Conservation (phyloP, 1,140 invertebrate genomes). For the Drosophila kepulauana region DNA sequence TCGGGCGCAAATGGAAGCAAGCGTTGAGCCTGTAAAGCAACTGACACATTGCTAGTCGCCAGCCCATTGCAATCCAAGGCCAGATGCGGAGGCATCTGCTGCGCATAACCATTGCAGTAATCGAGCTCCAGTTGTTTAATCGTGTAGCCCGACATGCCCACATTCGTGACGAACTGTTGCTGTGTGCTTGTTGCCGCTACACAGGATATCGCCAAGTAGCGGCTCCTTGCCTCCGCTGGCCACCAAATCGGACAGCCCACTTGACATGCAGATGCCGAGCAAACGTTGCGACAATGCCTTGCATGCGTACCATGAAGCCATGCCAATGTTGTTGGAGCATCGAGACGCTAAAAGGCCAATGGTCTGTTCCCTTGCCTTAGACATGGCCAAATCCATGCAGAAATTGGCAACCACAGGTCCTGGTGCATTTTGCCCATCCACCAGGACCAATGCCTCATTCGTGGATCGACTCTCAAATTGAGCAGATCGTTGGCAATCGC, state of each 20-base stretch:
- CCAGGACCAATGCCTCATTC: too few relatives aligned
- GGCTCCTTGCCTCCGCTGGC: slow-evolving; percentile 91
- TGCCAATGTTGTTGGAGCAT: slow-evolving; percentile 86
- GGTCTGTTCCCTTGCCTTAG: slow-evolving; percentile 92
- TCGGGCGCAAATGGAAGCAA: too few relatives aligned
- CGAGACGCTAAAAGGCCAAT: slow-evolving; percentile 93
- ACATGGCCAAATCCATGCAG: slow-evolving; percentile 93
- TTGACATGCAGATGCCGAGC: slow-evolving; percentile 95
- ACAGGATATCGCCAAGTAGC: slow-evolving; percentile 91
- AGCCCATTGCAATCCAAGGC: too few relatives aligned
- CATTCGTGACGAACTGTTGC: slow-evolving; percentile 93
- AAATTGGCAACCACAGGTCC: too few relatives aligned
- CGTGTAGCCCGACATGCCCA: slow-evolving; percentile 93
- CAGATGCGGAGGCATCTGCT: too few relatives aligned
- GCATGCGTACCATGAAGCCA: slow-evolving; percentile 93
- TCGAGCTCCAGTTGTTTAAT: slow-evolving; percentile 91
- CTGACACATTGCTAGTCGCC: too few relatives aligned
- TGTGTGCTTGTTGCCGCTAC: slow-evolving; percentile 89
- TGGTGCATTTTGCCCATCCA: too few relatives aligned
- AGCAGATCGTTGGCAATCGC: slow-evolving; percentile 42
- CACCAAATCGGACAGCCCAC: slow-evolving; percentile 93
- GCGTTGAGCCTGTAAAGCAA: too few relatives aligned
- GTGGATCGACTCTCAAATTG: slow-evolving; percentile 32
- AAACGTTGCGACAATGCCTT: slow-evolving; percentile 91
- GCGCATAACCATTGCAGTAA: slow-evolving; percentile 88